Conservation (phyloP, 2,113 vertebrate genomes). For the Lota lota region DNA sequence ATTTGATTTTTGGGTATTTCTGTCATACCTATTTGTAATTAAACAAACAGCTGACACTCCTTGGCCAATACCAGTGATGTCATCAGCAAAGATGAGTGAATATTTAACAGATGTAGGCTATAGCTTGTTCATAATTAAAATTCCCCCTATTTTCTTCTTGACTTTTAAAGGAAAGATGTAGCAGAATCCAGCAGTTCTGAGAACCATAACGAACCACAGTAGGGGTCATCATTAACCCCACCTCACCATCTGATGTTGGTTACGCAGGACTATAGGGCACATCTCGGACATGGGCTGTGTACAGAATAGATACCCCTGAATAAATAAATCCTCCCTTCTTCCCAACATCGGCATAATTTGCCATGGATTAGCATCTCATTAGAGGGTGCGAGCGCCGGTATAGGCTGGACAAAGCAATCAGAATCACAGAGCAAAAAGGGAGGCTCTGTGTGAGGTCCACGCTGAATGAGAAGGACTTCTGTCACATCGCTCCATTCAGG, state of each 20-base stretch:
- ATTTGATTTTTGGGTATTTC: too few species aligned
- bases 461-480: conserved; percentile 35
- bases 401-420: conserved; percentile 49
- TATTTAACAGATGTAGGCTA: too few species aligned
- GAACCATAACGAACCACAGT: conserved; percentile 1
- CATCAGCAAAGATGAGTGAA: too few species aligned
- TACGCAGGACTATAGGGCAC: conserved; percentile 38
- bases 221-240: conserved; percentile 66
- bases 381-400: conserved; percentile 25
- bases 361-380: conserved; percentile 71
- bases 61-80: too few species aligned
- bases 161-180: too few species aligned
- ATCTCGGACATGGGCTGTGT: conserved; percentile 61
- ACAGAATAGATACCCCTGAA: conserved; percentile 61
- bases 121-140: too few species aligned
- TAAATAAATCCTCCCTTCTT: conserved; percentile 67
- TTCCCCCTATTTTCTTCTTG: too few species aligned
- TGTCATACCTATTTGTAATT: too few species aligned
- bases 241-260: conserved; percentile 51
- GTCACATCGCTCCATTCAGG: background rate
- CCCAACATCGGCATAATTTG: conserved; percentile 57
- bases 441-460: conserved; percentile 14
- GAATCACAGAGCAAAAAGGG: conserved; percentile 32
- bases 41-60: too few species aligned
- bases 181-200: too few species aligned